Evolutionary conservation across 2,113 vertebrate genomes (phyloP).

Genomic region (Channa argus): DNA sequence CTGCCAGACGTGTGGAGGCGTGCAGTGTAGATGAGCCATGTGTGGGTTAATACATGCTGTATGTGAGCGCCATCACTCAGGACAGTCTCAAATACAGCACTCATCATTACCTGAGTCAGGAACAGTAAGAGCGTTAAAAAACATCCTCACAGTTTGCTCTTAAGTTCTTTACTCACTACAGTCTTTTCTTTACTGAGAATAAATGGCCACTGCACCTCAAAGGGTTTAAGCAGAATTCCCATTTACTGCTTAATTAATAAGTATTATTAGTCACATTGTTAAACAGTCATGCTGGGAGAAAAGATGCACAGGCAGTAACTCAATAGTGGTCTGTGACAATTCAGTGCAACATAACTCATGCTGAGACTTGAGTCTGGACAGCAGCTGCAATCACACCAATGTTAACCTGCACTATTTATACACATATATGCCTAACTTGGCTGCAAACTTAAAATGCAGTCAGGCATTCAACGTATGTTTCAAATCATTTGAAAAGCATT

Average conservation of each 20-base stretch:
- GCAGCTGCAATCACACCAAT: conserved; percentile 12
- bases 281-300: background rate
- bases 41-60: background rate
- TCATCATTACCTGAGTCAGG: background rate
- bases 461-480: no score
- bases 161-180: no score
- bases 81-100: background rate
- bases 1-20: conserved; percentile 19
- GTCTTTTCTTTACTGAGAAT: no score
- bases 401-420: conserved; percentile 1
- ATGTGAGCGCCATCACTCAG: no score
- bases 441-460: background rate
- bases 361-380: background rate
- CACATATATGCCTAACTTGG: background rate
- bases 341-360: background rate
- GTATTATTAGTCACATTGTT: background rate
- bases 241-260: background rate
- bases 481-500: no score
- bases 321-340: background rate
- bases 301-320: background rate
- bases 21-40: background rate
- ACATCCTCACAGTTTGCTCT: background rate
- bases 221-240: background rate
- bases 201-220: background rate
- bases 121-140: background rate